A percentile compares a stretch with the other conserved stretches of the same genome.
Conservation (phyloP, 2,113 vertebrate genomes). For the Oreochromis aureus region DNA sequence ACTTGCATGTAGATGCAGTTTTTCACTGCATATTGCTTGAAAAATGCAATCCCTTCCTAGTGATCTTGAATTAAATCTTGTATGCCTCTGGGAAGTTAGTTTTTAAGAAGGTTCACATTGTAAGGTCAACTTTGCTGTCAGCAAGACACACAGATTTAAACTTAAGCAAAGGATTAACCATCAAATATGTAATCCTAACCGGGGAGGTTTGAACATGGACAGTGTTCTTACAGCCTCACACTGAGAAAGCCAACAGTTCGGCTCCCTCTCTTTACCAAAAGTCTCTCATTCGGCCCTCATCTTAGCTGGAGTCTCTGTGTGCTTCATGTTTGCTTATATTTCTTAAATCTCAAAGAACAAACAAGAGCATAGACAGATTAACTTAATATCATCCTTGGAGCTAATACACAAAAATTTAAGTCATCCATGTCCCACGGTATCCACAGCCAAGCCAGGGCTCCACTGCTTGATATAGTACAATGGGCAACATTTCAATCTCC, state of each 20-base stretch:
- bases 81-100: conserved; percentile 22
- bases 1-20: not conserved
- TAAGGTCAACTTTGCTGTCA: conserved; percentile 31
- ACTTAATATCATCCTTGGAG: conserved; percentile 57
- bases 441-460: conserved; percentile 27
- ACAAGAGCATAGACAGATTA: conserved; percentile 60
- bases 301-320: conserved; percentile 45
- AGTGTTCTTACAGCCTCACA: conserved; percentile 34
- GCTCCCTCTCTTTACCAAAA: conserved; percentile 31
- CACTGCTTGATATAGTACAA: not conserved
- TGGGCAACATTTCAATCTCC: not conserved
- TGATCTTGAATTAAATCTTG: not conserved
- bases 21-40: not conserved
- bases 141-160: conserved; percentile 52
- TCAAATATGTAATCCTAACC: conserved; percentile 42
- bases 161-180: conserved; percentile 27
- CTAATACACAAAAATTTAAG: conserved; percentile 60
- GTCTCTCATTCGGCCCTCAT: conserved; percentile 5
- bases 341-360: conserved; percentile 63
- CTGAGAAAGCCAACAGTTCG: conserved; percentile 51
- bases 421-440: conserved; percentile 43
- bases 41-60: not conserved
- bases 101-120: conserved; percentile 6
- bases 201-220: conserved; percentile 8
- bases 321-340: conserved; percentile 50